Conservation (phyloP, 2,888 invertebrate species). For the Agrenia bidenticulata region DNA sequence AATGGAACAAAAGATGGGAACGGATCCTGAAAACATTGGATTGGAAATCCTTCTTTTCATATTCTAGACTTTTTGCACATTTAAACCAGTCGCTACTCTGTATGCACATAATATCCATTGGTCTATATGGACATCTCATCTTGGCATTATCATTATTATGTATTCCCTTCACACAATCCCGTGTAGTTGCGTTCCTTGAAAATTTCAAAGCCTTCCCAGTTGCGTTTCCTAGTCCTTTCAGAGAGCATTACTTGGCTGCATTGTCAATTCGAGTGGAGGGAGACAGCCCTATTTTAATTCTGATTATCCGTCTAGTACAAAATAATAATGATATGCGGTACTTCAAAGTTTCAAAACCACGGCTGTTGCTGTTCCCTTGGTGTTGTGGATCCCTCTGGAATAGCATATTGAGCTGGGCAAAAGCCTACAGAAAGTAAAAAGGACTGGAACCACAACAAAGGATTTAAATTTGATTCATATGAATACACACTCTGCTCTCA, state of each 20-base stretch:
- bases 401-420: no score
- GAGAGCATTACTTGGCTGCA: no score
- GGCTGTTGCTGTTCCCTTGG: neutral
- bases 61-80: constrained; percentile 11
- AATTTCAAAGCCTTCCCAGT: constrained; percentile 2
- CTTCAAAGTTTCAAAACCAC: neutral
- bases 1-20: neutral
- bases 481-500: constrained; percentile 13
- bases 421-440: neutral
- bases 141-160: no score
- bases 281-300: neutral
- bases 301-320: constrained; percentile 3
- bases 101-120: no score
- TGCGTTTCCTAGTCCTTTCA: no score
- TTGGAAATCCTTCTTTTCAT: neutral
- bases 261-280: no score
- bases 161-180: no score
- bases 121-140: no score
- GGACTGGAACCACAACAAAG: constrained; percentile 18
- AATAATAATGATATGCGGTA: no score
- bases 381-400: neutral
- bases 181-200: neutral
- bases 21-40: constrained; percentile 7
- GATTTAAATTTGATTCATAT: constrained; percentile 20
- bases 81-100: no score